Conservation (phyloP, 2,113 vertebrate species). For the Sphyrna mokarran region DNA sequence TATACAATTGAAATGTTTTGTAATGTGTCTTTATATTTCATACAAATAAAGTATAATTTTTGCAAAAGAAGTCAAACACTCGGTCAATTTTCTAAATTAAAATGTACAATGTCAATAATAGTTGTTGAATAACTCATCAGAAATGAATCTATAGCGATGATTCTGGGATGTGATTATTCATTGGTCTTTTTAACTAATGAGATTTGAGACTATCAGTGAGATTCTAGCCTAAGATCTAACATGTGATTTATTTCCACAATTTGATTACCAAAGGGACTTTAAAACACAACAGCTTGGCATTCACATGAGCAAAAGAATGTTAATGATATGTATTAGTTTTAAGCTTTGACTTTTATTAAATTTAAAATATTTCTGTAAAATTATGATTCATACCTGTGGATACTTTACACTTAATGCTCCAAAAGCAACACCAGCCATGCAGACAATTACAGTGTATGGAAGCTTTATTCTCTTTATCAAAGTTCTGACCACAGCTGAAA, state of each 20-base stretch:
- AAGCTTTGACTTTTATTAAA: not conserved
- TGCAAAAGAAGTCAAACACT: not conserved
- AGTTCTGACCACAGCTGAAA: constrained; percentile 43
- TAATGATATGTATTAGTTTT: not conserved
- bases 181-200: too few relatives aligned
- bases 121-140: not conserved
- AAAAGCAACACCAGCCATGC: constrained; percentile 39
- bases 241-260: not conserved
- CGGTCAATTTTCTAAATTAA: not conserved
- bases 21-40: too few relatives aligned
- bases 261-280: not conserved
- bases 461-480: constrained; percentile 40
- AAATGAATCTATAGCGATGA: not conserved
- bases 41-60: too few relatives aligned
- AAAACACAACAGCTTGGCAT: not conserved
- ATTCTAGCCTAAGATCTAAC: too few relatives aligned
- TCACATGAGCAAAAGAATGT: not conserved
- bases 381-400: constrained; percentile 37
- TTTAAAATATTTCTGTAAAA: not conserved
- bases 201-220: too few relatives aligned
- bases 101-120: not conserved
- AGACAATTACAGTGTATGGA: constrained; percentile 43
- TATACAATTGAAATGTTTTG: too few relatives aligned
- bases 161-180: not conserved
- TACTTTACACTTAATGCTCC: constrained; percentile 38